Evolutionary conservation across 2,888 invertebrate genomes (phyloP).

Genomic region (Parnassius apollo): DNA sequence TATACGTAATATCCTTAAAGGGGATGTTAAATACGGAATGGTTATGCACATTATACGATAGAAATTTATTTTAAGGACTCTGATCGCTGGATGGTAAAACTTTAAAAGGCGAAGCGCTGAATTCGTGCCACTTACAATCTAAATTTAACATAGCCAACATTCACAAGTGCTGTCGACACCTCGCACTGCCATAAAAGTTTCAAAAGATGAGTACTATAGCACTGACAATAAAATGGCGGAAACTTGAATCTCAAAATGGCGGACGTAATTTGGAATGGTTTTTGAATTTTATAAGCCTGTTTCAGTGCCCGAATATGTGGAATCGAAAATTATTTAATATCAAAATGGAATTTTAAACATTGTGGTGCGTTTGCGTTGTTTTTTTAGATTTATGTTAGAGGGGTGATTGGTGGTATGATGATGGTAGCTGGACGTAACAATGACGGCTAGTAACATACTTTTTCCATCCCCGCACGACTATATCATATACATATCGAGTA

Average conservation of each 20-base stretch:
- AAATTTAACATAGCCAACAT: not conserved
- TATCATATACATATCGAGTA: slow-evolving; percentile 29
- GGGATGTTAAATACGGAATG: slow-evolving; percentile 22
- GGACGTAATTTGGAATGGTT: not conserved
- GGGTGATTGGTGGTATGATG: not conserved
- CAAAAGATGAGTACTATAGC: not conserved
- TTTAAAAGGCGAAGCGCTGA: not conserved
- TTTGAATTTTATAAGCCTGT: not conserved
- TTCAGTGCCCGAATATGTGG: not conserved
- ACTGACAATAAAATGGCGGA: not conserved
- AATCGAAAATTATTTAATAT: not conserved
- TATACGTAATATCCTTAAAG: slow-evolving; percentile 8
- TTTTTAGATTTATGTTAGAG: not conserved
- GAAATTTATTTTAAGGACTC: not conserved
- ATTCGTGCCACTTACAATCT: not conserved
- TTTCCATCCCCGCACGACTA: slow-evolving; percentile 25
- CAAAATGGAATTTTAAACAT: not conserved
- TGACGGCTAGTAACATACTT: not conserved
- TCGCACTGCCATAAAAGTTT: slow-evolving; percentile 3
- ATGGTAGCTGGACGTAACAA: slow-evolving; percentile 1
- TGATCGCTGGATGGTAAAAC: not conserved
- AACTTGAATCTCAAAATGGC: slow-evolving; percentile 4
- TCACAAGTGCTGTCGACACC: not conserved
- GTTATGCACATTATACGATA: not conserved
- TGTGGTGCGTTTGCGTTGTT: not conserved